A percentile compares a stretch with the other conserved stretches of the same genome.
These are phyloP conservation scores for Phasianus colchicus DNA, from an alignment of 2,113 vertebrate genomes.

Conservation along the genomic window DNA sequence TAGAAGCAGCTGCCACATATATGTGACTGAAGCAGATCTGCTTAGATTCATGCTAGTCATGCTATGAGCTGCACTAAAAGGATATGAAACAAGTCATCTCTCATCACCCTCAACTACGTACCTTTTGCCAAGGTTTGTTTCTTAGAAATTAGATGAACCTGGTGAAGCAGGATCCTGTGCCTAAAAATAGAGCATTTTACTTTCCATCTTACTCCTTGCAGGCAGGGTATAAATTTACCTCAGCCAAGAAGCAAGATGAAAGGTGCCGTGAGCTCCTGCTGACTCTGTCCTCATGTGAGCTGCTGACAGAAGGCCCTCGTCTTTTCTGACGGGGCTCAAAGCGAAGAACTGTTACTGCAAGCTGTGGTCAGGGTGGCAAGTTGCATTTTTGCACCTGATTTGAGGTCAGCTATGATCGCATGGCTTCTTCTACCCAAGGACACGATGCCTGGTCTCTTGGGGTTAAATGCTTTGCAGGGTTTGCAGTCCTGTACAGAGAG, in stretches of 20 bases:
- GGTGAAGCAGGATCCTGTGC: slow-evolving; percentile 5
- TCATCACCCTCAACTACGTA: neutral
- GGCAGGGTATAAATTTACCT: slow-evolving; percentile 30
- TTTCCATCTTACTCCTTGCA: neutral
- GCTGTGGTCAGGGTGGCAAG: neutral
- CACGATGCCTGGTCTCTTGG: accelerated
- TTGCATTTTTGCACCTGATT: neutral
- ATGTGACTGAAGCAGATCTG: slow-evolving; percentile 23
- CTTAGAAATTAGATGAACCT: slow-evolving; percentile 51
- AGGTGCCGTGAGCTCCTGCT: neutral
- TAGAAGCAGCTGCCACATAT: slow-evolving; percentile 9
- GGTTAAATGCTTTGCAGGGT: neutral
- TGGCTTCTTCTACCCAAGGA: neutral
- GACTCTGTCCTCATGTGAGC: neutral
- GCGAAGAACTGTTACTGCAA: neutral
- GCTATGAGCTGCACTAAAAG: neutral
- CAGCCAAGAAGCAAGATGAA: slow-evolving; percentile 22
- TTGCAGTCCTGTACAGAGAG: neutral
- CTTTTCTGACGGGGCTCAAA: neutral
- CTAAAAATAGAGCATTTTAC: slow-evolving; percentile 51
- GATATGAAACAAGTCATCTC: slow-evolving; percentile 29
- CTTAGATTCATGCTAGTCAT: slow-evolving; percentile 15
- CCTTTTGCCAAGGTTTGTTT: slow-evolving; percentile 46
- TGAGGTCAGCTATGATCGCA: neutral
- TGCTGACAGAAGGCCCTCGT: neutral